Percentiles rank a stretch among this genome's conserved stretches.
Conservation (phyloP, 2,888 invertebrate genomes). For the Megamerina dolium region DNA sequence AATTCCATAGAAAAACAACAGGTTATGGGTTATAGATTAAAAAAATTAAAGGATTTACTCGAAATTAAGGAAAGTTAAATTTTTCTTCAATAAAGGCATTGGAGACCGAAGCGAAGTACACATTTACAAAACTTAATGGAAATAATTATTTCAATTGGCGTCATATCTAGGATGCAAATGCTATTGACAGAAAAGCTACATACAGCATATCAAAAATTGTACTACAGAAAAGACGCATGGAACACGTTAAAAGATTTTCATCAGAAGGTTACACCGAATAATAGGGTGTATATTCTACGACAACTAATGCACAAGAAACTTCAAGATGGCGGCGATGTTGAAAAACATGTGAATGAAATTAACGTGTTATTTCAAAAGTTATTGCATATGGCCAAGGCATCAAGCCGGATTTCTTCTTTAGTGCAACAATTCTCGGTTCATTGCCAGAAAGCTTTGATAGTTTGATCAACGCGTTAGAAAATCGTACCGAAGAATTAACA, state of each 20-base stretch:
- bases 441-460: slow-evolving; percentile 18
- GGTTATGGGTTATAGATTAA: too few species aligned
- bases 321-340: slow-evolving; percentile 17
- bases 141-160: too few species aligned
- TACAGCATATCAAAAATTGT: slow-evolving; percentile 11
- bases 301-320: slow-evolving; percentile 14
- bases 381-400: slow-evolving; percentile 6
- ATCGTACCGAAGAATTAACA: slow-evolving; percentile 10
- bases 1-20: too few species aligned
- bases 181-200: too few species aligned
- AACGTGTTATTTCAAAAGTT: slow-evolving; percentile 14
- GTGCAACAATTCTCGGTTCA: too few species aligned
- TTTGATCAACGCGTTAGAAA: slow-evolving; percentile 18
- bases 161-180: too few species aligned
- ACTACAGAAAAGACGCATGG: slow-evolving; percentile 10
- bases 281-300: slow-evolving; percentile 18
- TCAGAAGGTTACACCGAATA: slow-evolving; percentile 12
- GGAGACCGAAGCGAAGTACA: too few species aligned
- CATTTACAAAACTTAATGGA: too few species aligned
- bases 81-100: too few species aligned
- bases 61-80: too few species aligned
- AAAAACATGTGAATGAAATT: slow-evolving; percentile 14
- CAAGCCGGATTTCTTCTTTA: slow-evolving; percentile 13
- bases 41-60: too few species aligned
- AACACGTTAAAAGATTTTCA: slow-evolving; percentile 13